Evolutionary conservation across 2,797 vertebrate genomes (phyloP).

Genomic region (Lagocephalus sceleratus): DNA sequence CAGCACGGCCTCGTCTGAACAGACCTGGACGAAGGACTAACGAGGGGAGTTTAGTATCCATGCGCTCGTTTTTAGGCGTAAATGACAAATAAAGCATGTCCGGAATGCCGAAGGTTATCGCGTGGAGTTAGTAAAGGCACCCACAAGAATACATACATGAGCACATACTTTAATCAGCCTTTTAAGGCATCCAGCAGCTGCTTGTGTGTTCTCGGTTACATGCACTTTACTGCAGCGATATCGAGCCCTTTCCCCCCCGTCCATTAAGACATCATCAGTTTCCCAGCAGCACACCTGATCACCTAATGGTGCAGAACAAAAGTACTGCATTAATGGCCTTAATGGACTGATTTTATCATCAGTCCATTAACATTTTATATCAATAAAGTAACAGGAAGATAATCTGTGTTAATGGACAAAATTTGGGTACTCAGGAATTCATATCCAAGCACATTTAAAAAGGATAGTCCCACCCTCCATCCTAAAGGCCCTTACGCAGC

Average conservation of each 20-base stretch:
- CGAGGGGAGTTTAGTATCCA: no score
- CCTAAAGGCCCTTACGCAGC: neutral
- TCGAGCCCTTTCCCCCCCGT: neutral
- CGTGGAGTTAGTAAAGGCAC: no score
- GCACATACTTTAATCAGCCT: no score
- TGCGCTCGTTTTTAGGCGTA: no score
- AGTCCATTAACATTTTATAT: neutral
- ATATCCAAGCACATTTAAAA: neutral
- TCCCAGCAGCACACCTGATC: conserved; percentile 12
- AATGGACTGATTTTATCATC: conserved; percentile 7
- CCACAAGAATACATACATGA: no score
- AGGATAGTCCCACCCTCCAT: neutral
- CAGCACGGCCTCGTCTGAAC: conserved; percentile 4
- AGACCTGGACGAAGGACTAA: neutral
- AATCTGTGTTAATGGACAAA: neutral
- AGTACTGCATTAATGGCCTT: neutral
- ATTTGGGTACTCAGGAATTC: neutral
- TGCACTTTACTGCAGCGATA: neutral
- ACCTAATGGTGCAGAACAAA: conserved; percentile 15
- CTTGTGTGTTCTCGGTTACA: neutral
- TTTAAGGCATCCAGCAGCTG: neutral
- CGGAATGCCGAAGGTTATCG: neutral
- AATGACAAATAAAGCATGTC: neutral
- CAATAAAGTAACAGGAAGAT: conserved; percentile 2
- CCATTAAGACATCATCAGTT: conserved; percentile 4